phyloP scores from a whole-genome alignment of 2,113 vertebrate species.

The Hymenochirus boettgeri region DNA sequence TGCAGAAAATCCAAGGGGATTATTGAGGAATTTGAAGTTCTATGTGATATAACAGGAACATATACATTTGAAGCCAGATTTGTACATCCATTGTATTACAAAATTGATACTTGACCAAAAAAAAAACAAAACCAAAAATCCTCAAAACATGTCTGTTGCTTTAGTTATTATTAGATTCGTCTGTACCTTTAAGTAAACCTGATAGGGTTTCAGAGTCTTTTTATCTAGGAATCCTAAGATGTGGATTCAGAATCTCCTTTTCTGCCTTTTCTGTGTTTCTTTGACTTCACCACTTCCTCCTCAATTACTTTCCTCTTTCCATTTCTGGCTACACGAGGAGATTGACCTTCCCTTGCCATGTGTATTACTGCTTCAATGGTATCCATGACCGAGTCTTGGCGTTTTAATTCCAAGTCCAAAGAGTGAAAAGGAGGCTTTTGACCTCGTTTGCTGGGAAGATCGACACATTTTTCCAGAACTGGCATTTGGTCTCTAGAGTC shows the following conservation, averaged over 20 bases:
- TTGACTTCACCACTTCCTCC: conserved; percentile 64
- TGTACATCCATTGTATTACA: conserved; percentile 5
- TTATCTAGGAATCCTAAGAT: conserved; percentile 48
- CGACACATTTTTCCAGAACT: conserved; percentile 87
- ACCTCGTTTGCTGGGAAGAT: conserved; percentile 82
- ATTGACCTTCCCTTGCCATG: conserved; percentile 75
- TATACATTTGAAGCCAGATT: conserved; percentile 21
- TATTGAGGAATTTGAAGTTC: conserved; percentile 4
- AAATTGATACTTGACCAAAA: conserved; percentile 26
- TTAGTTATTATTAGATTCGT: conserved; percentile 3
- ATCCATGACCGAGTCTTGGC: conserved; percentile 85
- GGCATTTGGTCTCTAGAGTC: conserved; percentile 88
- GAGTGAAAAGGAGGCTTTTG: conserved; percentile 69
- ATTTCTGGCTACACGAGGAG: conserved; percentile 49
- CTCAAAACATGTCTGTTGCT: no score
- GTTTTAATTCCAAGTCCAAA: conserved; percentile 67
- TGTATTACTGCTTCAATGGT: conserved; percentile 94
- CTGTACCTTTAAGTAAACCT: conserved; percentile 17
- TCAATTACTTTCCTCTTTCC: conserved; percentile 65
- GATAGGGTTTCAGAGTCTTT: neutral
- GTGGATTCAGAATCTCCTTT: conserved; percentile 62
- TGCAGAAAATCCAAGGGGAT: neutral
- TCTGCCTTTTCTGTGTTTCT: conserved; percentile 71
- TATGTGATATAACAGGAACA: neutral
- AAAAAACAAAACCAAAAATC: no score